Percentiles rank a stretch among this genome's conserved stretches.
phyloP scores from a whole-genome alignment of 2,797 vertebrate species.

The Myiotriccus ornatus region DNA sequence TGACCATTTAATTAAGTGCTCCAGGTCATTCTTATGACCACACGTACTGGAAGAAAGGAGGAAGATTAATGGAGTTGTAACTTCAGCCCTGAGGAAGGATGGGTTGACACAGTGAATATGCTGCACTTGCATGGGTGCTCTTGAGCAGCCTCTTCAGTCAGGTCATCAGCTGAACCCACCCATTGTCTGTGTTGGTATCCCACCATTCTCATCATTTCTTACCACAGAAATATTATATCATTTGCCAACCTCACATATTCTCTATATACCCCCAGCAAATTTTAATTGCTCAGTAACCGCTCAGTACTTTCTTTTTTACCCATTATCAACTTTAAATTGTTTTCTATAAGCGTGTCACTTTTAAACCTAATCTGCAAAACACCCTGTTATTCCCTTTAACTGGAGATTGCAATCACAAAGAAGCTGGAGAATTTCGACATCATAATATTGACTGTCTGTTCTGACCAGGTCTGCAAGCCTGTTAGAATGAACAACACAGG shows the following conservation, averaged over 20 bases:
- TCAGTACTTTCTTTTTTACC: not conserved
- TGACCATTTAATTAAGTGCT: conserved; percentile 14
- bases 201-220: not conserved
- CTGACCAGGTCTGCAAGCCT: not conserved
- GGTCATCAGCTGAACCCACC: not conserved
- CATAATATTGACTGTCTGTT: not conserved
- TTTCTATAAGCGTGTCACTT: not conserved
- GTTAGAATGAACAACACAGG: not conserved
- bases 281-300: not conserved
- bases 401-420: not conserved
- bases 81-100: not conserved
- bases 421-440: not conserved
- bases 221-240: not conserved
- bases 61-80: not conserved
- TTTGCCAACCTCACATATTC: not conserved
- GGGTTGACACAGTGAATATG: not conserved
- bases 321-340: not conserved
- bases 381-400: not conserved
- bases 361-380: not conserved
- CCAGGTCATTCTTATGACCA: not conserved
- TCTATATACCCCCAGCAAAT: not conserved
- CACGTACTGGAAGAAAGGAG: not conserved
- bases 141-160: not conserved
- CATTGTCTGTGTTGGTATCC: not conserved
- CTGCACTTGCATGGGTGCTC: not conserved